Evolutionary conservation across 2,113 vertebrate genomes (phyloP), one percentile per base, ranked within the genome.

Genomic region (Cottus gobio): DNA sequence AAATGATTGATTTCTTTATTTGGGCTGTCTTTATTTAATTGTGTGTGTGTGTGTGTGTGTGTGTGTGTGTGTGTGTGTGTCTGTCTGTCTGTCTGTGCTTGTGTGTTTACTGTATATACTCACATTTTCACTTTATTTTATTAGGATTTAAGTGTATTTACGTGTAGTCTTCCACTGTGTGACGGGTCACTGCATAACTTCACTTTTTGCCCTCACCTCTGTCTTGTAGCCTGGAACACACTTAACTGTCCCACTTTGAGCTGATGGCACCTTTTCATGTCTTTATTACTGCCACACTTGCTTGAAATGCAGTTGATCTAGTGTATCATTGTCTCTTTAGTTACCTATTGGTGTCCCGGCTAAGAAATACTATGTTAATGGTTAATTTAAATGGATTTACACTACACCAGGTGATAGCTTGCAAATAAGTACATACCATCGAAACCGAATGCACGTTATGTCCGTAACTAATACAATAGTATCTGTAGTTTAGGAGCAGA

Each of bases 191-290:
- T 66, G 83, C 79, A 86, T 85, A 88, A 70, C 12, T 31, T 85
- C 89, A 71, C 80, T 70, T 26, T 30, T 52, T 79, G 13, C 67
- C 71, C 63, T 79, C 75, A 80, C 60, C 13, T 56, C 58, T 76
- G 57, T 75, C 68, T 20, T 64, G 71, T 9, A 64, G 7, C 60
- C 62, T 68, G 24, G 4, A 71, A 57, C 54, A 71, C 60, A 63
- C 39, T 31, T 54, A 15, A 39, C n/a, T 36, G 76, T 91, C 89
- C 88, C 90, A 89, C 88, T 83, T 90, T 91, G 89, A 80, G 81
- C 82, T 87, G 79, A 80, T 75, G 6, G 50, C 77, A 71, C 26
- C 54, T 48, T 87, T 63, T 60, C 1, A 37, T 24, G 22, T 10
- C 34, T 75, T 61, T 68, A 18, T 56, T n/a, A 68, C 52, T 34